Percentiles rank a stretch among this genome's conserved stretches.
phyloP scores from a whole-genome alignment of 2,113 vertebrate genomes.

The Percopsis transmontana region DNA sequence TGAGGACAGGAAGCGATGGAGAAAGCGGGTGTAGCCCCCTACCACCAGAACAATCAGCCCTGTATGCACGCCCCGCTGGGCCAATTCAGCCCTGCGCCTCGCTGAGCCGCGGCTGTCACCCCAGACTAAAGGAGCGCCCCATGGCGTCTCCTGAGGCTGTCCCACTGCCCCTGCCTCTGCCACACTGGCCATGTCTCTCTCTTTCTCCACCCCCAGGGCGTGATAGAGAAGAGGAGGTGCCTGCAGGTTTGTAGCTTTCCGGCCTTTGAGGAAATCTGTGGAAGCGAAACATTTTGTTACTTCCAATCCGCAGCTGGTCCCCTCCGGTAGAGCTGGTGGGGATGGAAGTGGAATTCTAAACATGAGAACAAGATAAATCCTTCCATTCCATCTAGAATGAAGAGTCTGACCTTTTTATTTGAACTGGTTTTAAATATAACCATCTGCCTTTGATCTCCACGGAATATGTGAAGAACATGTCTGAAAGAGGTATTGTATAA shows the following conservation, averaged over 20 bases:
- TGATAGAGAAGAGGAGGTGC: slow-evolving; percentile 27
- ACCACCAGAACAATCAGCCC: slow-evolving; percentile 77
- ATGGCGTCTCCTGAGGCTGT: slow-evolving; percentile 63
- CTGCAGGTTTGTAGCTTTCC: slow-evolving; percentile 17
- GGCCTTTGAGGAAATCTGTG: slow-evolving; percentile 64
- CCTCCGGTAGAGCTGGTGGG: background rate
- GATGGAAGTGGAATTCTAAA: background rate
- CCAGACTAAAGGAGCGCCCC: slow-evolving; percentile 83
- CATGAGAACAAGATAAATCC: too few species aligned
- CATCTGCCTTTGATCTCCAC: background rate
- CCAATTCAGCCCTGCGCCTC: slow-evolving; percentile 64
- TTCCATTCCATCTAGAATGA: too few species aligned
- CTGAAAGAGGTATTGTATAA: too few species aligned
- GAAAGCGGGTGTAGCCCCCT: slow-evolving; percentile 75
- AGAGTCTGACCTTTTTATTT: background rate
- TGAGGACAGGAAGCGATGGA: slow-evolving; percentile 69
- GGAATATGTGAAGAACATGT: background rate
- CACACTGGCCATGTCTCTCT: slow-evolving; percentile 10
- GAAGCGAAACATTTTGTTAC: slow-evolving; percentile 4
- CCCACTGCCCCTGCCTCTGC: background rate
- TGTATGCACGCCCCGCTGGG: slow-evolving; percentile 58
- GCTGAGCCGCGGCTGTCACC: slow-evolving; percentile 75
- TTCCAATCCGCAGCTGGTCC: background rate
- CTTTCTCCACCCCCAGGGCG: slow-evolving; percentile 6
- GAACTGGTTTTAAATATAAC: background rate